Evolutionary conservation across 2,113 vertebrate genomes (phyloP), one percentile per base, ranked within the genome.

Genomic region (Chloropsis hardwickii): DNA sequence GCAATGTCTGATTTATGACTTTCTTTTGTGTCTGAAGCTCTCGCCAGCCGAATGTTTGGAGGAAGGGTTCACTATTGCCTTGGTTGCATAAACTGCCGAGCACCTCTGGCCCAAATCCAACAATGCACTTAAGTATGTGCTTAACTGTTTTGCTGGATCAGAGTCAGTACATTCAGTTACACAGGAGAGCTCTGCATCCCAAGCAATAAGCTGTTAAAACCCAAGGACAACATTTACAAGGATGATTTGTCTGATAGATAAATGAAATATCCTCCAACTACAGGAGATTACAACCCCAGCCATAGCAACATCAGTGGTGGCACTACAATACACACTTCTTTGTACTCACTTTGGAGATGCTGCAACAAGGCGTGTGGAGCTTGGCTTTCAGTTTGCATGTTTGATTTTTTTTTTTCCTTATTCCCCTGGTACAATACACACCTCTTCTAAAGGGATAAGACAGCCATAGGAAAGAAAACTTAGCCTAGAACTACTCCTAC

Each of bases 81-180:
- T 89, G 92, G 79, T 71, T 89, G 53, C 10, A 0, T 69, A 79
- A 92, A 67, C 35, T 92, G 82, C 58, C 47, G 69, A 96, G 92
- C 89, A 81, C 44, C 83, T 91, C 88, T 96, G 95, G 94, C 88
- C 50, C 69, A 71, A 74, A 2, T 88, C 88, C 96, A 97, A 81
- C 60, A 78, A 80, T 35, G 92, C 95, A 61, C 62, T 96, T 95
- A 96, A 57, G 85, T 90, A 58, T 67, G 90, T 93, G 92, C 92
- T 86, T 70, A 86, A 92, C 77, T 81, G 40, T 78, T 91, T 29
- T 33, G 54, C 86, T 94, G 88, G 88, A 91, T 51, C 84, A 81
- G 39, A 86, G 72, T 93, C 87, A 88, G 92, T 57, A 69, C 89
- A 80, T 77, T 89, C 81, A 96, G 86, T 84, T 93, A 90, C 71